Conservation (phyloP, 2,113 vertebrate species). For the Brachypteracias leptosomus region DNA sequence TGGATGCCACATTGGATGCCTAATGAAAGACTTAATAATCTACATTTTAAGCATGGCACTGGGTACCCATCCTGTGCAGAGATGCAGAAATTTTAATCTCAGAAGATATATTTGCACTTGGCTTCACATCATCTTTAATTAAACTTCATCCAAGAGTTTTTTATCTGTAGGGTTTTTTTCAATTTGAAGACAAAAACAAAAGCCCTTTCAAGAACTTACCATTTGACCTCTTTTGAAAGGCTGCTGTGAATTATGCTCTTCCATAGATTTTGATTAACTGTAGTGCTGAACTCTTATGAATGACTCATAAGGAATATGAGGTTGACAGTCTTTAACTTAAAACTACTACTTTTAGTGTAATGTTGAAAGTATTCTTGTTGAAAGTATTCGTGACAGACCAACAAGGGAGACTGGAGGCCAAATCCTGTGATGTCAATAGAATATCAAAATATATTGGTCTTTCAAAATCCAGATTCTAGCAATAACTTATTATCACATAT, state of each 20-base stretch:
- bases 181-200: neutral
- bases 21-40: conserved; percentile 31
- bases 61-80: conserved; percentile 16
- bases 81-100: conserved; percentile 45
- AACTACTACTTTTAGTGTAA: neutral
- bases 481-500: neutral
- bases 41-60: conserved; percentile 17
- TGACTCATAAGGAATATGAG: neutral
- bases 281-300: neutral
- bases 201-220: neutral
- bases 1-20: neutral
- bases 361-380: neutral
- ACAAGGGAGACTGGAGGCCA: neutral
- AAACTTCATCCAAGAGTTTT: neutral
- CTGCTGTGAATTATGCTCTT: neutral
- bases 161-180: neutral
- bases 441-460: neutral
- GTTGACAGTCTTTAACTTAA: neutral
- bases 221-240: neutral
- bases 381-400: neutral
- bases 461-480: neutral
- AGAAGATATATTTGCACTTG: neutral
- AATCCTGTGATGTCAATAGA: neutral
- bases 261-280: neutral
- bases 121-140: conserved; percentile 33